These are phyloP conservation scores for Chalcis sispes DNA, from an alignment of 2,888 invertebrate species.

Conservation along the genomic window DNA sequence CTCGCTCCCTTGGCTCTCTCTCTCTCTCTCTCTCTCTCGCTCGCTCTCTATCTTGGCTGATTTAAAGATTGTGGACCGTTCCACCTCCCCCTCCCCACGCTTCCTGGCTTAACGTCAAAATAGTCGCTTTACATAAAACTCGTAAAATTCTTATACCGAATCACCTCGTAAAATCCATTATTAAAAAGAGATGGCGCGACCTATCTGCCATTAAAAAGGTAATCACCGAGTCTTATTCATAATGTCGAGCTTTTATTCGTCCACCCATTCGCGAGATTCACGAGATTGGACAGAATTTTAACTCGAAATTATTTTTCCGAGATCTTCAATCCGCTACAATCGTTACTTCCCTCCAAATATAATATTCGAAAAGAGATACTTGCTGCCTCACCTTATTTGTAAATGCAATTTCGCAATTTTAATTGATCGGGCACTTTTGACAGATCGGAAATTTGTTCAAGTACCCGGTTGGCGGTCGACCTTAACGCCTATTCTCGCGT, in stretches of 20 bases:
- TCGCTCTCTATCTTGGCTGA: neutral
- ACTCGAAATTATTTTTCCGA: constrained; percentile 13
- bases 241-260: constrained; percentile 9
- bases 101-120: constrained; percentile 21
- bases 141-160: constrained; percentile 32
- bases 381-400: neutral
- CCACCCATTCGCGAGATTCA: neutral
- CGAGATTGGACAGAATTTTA: constrained; percentile 9
- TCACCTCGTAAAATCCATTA: constrained; percentile 45
- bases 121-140: constrained; percentile 24
- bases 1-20: no score
- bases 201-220: constrained; percentile 23
- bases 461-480: no score
- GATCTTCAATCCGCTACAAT: no score
- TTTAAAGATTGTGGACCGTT: no score
- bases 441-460: no score
- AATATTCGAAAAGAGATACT: no score
- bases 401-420: no score
- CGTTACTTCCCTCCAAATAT: no score
- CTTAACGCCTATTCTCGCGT: no score
- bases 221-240: constrained; percentile 21
- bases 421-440: no score
- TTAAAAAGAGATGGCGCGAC: constrained; percentile 37
- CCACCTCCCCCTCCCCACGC: no score
- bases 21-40: neutral